A percentile compares a stretch with the other conserved stretches of the same genome.
Conservation (phyloP, 2,113 vertebrate species). For the Notechis scutatus region DNA sequence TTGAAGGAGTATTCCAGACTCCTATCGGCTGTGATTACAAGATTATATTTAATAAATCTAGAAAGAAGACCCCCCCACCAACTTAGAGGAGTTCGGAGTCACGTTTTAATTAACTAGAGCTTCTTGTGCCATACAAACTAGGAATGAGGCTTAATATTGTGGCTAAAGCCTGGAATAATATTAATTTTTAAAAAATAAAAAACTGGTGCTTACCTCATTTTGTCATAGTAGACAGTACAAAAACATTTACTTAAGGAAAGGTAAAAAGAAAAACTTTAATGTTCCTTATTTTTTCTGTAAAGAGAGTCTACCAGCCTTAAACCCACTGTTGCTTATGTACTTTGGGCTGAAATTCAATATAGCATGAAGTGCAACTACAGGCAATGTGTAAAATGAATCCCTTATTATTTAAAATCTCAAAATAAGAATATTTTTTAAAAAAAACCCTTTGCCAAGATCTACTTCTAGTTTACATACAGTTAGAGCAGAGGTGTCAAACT, state of each 20-base stretch:
- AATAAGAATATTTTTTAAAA: background rate
- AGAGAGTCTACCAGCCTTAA: background rate
- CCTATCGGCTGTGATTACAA: background rate
- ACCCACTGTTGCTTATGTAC: background rate
- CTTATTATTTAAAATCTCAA: background rate
- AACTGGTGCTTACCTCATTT: background rate
- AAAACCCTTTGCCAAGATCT: background rate
- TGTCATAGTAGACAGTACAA: background rate
- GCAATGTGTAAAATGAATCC: background rate
- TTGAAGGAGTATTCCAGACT: background rate
- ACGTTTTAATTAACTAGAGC: background rate
- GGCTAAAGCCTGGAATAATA: background rate
- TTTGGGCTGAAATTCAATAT: background rate
- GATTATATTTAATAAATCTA: background rate
- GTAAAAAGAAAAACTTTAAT: background rate
- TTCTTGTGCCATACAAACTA: no score
- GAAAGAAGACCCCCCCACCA: background rate
- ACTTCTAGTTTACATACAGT: background rate
- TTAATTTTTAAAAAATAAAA: background rate
- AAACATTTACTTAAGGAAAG: background rate
- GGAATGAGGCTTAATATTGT: no score
- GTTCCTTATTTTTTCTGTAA: background rate
- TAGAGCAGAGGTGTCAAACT: no score
- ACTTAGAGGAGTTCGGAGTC: background rate
- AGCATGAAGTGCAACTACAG: background rate